Evolutionary conservation across 2,113 vertebrate genomes (phyloP).

Genomic region (Benthochromis sp.): DNA sequence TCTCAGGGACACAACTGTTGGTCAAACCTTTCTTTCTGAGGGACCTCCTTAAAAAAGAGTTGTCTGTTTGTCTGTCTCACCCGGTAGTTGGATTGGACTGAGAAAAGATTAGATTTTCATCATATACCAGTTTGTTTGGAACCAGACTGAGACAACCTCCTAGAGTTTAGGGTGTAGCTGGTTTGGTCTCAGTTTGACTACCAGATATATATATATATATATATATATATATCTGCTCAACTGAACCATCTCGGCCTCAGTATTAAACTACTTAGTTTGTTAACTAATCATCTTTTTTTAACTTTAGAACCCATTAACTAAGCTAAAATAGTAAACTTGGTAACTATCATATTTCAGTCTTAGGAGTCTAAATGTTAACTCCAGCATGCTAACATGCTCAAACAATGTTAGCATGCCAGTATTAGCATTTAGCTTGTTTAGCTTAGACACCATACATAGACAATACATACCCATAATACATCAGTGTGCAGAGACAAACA

Average conservation of each 20-base stretch:
- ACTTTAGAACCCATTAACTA: neutral
- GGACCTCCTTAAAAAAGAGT: neutral
- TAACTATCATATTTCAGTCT: neutral
- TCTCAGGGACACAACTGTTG: neutral
- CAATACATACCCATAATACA: neutral
- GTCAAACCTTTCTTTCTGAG: neutral
- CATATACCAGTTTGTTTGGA: neutral
- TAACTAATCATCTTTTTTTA: neutral
- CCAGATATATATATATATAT: neutral
- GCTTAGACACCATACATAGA: neutral
- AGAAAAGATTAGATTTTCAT: neutral
- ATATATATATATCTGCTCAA: neutral
- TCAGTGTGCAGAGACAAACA: neutral
- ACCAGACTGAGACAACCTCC: neutral
- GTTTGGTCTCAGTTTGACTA: neutral
- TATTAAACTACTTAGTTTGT: neutral
- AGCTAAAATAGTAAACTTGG: neutral
- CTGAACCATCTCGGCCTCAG: neutral
- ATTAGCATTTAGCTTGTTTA: neutral
- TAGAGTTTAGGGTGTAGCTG: neutral
- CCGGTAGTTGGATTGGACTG: neutral
- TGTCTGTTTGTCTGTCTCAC: neutral
- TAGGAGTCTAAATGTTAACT: fast-evolving
- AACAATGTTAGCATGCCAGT: neutral
- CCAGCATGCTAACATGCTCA: neutral